Conservation (phyloP, 1,140 invertebrate species). For the Melipona quadrifasciata region DNA sequence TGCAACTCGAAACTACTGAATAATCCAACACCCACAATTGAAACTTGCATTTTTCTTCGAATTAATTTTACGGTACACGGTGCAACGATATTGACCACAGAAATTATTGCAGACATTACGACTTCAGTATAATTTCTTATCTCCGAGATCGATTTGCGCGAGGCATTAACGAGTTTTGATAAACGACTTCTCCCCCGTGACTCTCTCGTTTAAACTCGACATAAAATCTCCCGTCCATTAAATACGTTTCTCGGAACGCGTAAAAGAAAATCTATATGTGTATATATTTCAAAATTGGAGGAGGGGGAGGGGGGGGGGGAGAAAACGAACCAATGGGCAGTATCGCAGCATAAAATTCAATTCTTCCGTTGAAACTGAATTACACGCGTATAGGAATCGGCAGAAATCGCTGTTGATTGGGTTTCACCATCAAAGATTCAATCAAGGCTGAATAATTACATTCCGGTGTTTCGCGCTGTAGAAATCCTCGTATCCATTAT, state of each 20-base stretch:
- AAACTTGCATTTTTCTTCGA: background rate
- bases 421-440: background rate
- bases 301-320: no score
- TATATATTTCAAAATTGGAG: background rate
- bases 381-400: background rate
- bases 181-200: background rate
- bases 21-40: background rate
- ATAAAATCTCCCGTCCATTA: background rate
- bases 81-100: no score
- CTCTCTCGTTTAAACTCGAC: background rate
- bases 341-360: background rate
- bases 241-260: background rate
- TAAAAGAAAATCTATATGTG: background rate
- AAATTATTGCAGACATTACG: no score
- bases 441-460: constrained; percentile 11
- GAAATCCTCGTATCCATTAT: background rate
- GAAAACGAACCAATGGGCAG: no score
- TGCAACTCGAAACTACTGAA: no score
- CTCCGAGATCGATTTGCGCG: background rate
- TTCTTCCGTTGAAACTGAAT: background rate
- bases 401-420: background rate
- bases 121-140: background rate
- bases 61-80: no score
- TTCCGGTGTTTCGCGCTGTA: background rate
- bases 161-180: no score